Evolutionary conservation across 23 tunicate species (phyloP), one percentile per base, ranked within the genome.

Genomic region (Clavelina lepadiformis): DNA sequence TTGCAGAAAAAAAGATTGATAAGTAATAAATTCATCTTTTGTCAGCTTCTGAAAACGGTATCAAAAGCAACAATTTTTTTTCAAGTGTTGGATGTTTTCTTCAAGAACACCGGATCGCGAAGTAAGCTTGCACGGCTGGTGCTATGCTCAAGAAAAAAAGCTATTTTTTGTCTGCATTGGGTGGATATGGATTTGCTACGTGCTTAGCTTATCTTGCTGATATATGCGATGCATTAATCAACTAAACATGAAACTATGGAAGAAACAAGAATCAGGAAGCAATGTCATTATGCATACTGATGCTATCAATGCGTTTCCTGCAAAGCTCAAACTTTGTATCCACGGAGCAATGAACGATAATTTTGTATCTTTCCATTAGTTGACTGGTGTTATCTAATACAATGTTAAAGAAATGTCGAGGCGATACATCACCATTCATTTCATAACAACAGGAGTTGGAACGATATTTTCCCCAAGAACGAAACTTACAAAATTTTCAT

Each of bases 211-310:
- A 29, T 29, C 36, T 41, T 41, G 49, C 49, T 15, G 65, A 59
- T 24, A 59, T 59, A 59, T 28, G 29, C 11, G 35, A 29, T 28
- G 36, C 36, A 26, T 59, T 59, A 59, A 73, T 36, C 68, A 73
- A 61, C 78, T 73, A 61, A 71, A 71, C 77, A 61, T 61, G 77
- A 71, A 71, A 61, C 68, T 71, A 50, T n/a, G n/a, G n/a, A n/a
- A n/a, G n/a, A n/a, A n/a, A n/a, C 72, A 71, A 71, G 69, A 50
- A 61, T 71, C 69, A 71, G 50, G n/a, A 59, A 71, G 77, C 27
- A 61, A 71, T 38, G 31, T 59, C 5, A 28, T 27, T 29, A 38
- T 59, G 65, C 65, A 29, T 11, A 71, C 47, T 71, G 50, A 61
- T 61, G 62, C 31, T 51, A 71, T 61, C 62, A 61, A 71, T 61